These are phyloP conservation scores for Anastrepha ludens DNA, from an alignment of 1,140 invertebrate genomes.

Conservation along the genomic window DNA sequence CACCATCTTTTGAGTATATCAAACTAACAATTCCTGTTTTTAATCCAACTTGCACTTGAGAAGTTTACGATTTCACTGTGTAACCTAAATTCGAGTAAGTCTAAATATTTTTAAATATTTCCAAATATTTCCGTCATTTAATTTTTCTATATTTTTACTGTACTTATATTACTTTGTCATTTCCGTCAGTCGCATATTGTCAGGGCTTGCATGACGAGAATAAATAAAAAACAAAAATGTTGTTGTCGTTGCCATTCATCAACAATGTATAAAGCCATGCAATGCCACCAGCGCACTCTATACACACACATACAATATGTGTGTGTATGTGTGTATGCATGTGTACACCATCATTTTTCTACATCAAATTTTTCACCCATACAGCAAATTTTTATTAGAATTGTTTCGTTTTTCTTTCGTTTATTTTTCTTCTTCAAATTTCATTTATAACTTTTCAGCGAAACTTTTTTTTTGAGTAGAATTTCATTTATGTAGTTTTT, in stretches of 20 bases:
- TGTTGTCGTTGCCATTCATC: conserved; percentile 29
- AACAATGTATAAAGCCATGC: conserved; percentile 40
- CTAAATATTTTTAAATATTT: conserved; percentile 21
- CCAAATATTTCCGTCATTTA: conserved; percentile 5
- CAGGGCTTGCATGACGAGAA: conserved; percentile 34
- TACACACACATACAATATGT: not conserved
- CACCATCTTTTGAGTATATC: too few species aligned
- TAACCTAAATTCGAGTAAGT: too few species aligned
- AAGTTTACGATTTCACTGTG: too few species aligned
- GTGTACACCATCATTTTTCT: conserved; percentile 12
- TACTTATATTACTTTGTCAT: conserved; percentile 37
- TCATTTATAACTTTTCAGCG: conserved; percentile 47
- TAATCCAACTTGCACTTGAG: too few species aligned
- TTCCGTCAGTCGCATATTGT: conserved; percentile 12
- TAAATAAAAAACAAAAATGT: not conserved
- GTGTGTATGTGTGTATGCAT: too few species aligned
- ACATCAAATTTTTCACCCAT: conserved; percentile 32
- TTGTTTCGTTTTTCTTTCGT: conserved; percentile 45
- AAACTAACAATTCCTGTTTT: too few species aligned
- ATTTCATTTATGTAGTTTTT: conserved; percentile 31
- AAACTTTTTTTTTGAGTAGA: conserved; percentile 10
- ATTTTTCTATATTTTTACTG: not conserved
- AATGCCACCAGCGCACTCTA: not conserved
- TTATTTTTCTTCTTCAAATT: conserved; percentile 49
- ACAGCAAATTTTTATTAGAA: conserved; percentile 50